Evolutionary conservation across 2,888 invertebrate genomes (phyloP), one percentile per base, ranked within the genome.

Genomic region (Philhelius pedissequus): DNA sequence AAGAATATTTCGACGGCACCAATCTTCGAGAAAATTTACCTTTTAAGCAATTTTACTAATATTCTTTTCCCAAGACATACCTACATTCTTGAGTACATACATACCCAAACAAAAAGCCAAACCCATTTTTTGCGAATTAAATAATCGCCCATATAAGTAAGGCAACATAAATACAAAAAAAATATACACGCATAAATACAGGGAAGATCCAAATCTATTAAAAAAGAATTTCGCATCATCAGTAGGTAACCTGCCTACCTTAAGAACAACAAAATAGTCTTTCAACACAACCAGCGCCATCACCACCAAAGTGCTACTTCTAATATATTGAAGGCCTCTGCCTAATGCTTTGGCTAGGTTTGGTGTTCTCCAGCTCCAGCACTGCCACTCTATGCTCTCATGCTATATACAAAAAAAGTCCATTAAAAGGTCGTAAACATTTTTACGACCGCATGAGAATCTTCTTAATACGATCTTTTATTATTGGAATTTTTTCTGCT

Each of bases 381-480:
- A 40, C 40, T n/a, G n/a, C n/a, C n/a, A n/a, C n/a, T n/a, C n/a
- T 60, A 60, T 79, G 56, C 83, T 79, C 68, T 80, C 64, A 62
- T 45, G 80, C 75, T 15, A 5, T 74, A 68, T 80, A 66, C 89
- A 89, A 89, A 89, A 89, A 90, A 89, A 89, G 88, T 89, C 91
- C 90, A 91, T 91, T 91, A 91, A 91, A 91, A 89, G 88, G 87
- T 90, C 91, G 89, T 91, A 91, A 90, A 91, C 90, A 89, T 87
- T 88, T 88, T 91, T 90, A 91, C 89, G 91, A 90, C 89, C 88
- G 88, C 87, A 90, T 90, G 89, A 89, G 89, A 89, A 89, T 90
- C 89, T 87, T 90, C 89, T 90, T 89, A 90, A 90, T 90, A 90
- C 89, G 88, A 89, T 89, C 88, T 90, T 90, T 90, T 90, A 90